phyloP scores from a whole-genome alignment of 2,888 invertebrate species.

The Arge pagana region DNA sequence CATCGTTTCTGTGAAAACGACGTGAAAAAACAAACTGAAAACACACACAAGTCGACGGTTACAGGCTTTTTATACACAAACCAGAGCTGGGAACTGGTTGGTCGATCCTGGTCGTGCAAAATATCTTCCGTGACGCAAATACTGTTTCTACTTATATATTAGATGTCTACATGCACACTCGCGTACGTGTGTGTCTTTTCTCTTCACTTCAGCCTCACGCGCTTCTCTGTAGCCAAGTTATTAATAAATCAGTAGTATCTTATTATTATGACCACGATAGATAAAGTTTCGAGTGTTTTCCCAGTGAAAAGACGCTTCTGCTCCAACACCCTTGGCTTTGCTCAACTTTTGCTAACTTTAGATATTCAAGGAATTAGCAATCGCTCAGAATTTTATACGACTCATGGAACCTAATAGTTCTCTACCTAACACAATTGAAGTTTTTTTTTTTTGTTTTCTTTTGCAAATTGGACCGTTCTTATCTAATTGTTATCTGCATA shows the following conservation, averaged over 20 bases:
- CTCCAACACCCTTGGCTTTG: slow-evolving; percentile 36
- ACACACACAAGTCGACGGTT: slow-evolving; percentile 8
- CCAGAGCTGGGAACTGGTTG: slow-evolving; percentile 1
- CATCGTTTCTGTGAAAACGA: no score
- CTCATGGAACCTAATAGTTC: no score
- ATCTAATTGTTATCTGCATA: no score
- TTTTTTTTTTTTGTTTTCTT: no score
- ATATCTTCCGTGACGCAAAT: slow-evolving; percentile 16
- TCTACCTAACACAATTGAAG: no score
- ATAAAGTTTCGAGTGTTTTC: slow-evolving; percentile 35
- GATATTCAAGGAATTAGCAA: slow-evolving; percentile 46
- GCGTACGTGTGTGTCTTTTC: slow-evolving; percentile 3
- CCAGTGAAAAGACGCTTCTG: slow-evolving; percentile 19
- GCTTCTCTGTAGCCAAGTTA: slow-evolving; percentile 30
- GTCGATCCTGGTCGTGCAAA: neutral
- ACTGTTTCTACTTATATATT: neutral
- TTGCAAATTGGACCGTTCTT: no score
- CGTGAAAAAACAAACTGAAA: no score
- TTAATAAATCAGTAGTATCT: slow-evolving; percentile 36
- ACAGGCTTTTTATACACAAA: slow-evolving; percentile 11
- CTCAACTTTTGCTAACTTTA: slow-evolving; percentile 48
- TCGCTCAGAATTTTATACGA: slow-evolving; percentile 21
- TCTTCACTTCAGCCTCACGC: slow-evolving; percentile 17
- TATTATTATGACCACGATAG: slow-evolving; percentile 36
- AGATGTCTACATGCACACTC: neutral